A percentile compares a stretch with the other conserved stretches of the same genome.
Conservation (phyloP, 1,140 invertebrate genomes). For the Zaprionus ornatus region DNA sequence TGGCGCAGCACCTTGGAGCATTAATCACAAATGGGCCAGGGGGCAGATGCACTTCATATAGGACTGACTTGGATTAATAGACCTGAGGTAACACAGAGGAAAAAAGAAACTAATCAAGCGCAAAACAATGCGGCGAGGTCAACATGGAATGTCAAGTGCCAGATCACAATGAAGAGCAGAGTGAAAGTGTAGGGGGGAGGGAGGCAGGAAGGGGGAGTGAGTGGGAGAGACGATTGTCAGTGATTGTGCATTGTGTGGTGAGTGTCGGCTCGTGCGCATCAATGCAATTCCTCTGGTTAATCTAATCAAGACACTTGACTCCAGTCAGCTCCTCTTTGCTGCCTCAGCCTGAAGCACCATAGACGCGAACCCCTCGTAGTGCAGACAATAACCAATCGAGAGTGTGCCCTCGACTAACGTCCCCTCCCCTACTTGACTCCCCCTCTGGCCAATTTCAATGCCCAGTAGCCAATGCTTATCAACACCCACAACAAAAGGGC, state of each 20-base stretch:
- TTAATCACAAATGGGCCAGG: constrained; percentile 6
- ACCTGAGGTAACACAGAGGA: constrained; percentile 11
- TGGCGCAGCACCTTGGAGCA: constrained; percentile 16
- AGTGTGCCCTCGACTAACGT: background rate
- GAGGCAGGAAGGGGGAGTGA: constrained; percentile 17
- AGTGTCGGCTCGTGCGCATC: constrained; percentile 37
- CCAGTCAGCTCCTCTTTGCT: background rate
- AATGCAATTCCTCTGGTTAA: constrained; percentile 48
- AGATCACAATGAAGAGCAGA: constrained; percentile 22
- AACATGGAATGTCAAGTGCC: constrained; percentile 25
- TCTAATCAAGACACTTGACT: constrained; percentile 63
- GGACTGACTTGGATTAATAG: constrained; percentile 42
- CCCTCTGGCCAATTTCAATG: constrained; percentile 4
- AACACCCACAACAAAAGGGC: constrained; percentile 56
- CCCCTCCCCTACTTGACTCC: background rate
- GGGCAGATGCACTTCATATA: background rate
- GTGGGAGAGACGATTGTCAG: constrained; percentile 4
- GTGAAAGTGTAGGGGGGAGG: background rate
- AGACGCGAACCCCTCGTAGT: constrained; percentile 26
- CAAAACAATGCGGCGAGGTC: constrained; percentile 39
- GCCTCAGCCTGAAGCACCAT: constrained; percentile 15
- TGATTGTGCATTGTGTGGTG: constrained; percentile 28
- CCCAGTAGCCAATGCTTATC: constrained; percentile 47
- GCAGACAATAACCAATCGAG: constrained; percentile 46
- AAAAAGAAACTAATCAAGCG: constrained; percentile 44